Percentiles rank a stretch among this genome's conserved stretches.
Evolutionary conservation across 2,113 vertebrate species (phyloP).

Genomic region (Onychostruthus taczanowskii): DNA sequence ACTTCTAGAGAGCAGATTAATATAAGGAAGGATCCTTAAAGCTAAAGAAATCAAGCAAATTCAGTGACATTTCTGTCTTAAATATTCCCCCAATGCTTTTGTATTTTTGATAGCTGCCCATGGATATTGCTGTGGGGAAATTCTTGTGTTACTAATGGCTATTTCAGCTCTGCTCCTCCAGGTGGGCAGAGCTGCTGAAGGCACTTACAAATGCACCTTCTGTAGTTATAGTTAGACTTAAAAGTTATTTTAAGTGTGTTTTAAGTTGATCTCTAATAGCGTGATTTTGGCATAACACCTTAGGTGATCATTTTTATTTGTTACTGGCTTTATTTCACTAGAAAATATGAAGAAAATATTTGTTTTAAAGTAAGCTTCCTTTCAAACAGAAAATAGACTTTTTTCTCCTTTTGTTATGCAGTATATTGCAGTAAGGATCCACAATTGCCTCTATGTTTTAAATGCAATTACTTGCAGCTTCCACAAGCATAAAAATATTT

Average conservation of each 20-base stretch:
- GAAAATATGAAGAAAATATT: neutral
- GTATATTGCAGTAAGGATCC: neutral
- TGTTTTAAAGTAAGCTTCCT: neutral
- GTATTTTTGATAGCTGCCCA: neutral
- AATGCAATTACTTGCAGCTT: neutral
- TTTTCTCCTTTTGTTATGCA: neutral
- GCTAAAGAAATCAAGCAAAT: neutral
- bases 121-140: neutral
- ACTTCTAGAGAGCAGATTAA: neutral
- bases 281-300: neutral
- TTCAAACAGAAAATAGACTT: neutral
- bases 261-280: neutral
- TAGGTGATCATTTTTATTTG: neutral
- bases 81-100: neutral
- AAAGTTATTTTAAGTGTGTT: neutral
- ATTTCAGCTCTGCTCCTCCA: neutral
- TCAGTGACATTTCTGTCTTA: neutral
- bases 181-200: neutral
- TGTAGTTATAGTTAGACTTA: neutral
- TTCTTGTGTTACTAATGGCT: neutral
- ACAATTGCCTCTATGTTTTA: neutral
- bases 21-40: neutral
- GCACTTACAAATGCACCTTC: neutral
- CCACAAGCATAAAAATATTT: neutral
- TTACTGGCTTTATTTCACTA: neutral